Evolutionary conservation across 2,888 invertebrate genomes (phyloP), one percentile per base, ranked within the genome.

Genomic region (Eucera pruinosa): DNA sequence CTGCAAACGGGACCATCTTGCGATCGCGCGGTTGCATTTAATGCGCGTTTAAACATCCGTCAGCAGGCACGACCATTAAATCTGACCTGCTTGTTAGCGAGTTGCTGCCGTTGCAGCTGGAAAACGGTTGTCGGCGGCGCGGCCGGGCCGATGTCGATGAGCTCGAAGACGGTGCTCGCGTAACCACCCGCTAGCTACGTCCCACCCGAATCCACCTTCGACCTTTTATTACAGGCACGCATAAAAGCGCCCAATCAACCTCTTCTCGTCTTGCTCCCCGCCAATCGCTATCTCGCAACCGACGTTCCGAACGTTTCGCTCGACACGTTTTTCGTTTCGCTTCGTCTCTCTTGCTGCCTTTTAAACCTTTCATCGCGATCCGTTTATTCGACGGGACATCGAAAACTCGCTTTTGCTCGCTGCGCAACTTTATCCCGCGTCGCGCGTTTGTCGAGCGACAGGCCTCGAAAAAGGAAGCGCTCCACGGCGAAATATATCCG

Each of bases 61-160:
- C 83, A 79, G 75, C 83, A 78, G 78, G 57, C 69, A n/a, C 69
- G 57, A 62, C 76, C 83, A 83, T 85, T 85, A 85, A 85, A 85
- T 83, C 76, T 80, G 80, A 85, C 78, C 81, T 54, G 83, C 82
- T 85, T 75, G 83, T 85, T 81, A 85, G 74, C 72, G 60, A 43
- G 67, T 30, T 75, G 82, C 78, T 80, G 73, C 36, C 69, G 54
- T 61, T 68, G 75, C 78, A 70, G 18, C 65, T 77, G 36, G 41
- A 7, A 52, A 64, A 30, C 39, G 20, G 3, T 18, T 7, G 7
- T 6, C 45, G 30, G 33, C 23, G 25, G 11, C 48, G 48, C 7
- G 4, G 54, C 36, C 39, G 68, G 33, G n/a, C n/a, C n/a, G n/a
- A n/a, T n/a, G n/a, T n/a, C n/a, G n/a, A n/a, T n/a, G n/a, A n/a